Evolutionary conservation across 2,113 vertebrate species (phyloP).

Genomic region (Clarias batrachus): DNA sequence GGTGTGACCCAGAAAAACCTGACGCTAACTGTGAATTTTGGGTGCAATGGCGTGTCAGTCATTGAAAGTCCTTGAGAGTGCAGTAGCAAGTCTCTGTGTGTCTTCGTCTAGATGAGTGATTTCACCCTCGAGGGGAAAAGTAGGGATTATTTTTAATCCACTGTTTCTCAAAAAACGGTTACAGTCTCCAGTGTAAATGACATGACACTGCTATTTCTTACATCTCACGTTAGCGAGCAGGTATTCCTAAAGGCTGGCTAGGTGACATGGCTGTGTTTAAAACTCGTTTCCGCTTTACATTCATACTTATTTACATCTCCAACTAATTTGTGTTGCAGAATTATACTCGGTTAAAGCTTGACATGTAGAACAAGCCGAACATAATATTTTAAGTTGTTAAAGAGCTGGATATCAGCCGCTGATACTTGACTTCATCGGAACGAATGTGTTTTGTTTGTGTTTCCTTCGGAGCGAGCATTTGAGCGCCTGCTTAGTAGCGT

Average conservation of each 20-base stretch:
- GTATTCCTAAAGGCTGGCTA: neutral
- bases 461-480: neutral
- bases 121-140: neutral
- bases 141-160: too few species aligned
- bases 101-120: neutral
- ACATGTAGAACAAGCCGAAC: neutral
- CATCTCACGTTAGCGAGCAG: neutral
- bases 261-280: neutral
- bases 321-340: too few species aligned
- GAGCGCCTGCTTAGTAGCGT: neutral
- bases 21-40: neutral
- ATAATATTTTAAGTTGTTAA: neutral
- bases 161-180: neutral
- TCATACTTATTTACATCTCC: neutral
- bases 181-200: neutral
- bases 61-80: slow-evolving; percentile 63
- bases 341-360: neutral
- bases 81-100: neutral
- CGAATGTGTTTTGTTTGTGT: slow-evolving; percentile 30
- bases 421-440: slow-evolving; percentile 4
- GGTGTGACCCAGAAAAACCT: neutral
- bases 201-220: too few species aligned
- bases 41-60: slow-evolving; percentile 12
- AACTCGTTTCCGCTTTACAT: neutral
- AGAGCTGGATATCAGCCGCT: neutral